Evolutionary conservation across 2,888 invertebrate species (phyloP).

Genomic region (Tuberolachnus salignus): DNA sequence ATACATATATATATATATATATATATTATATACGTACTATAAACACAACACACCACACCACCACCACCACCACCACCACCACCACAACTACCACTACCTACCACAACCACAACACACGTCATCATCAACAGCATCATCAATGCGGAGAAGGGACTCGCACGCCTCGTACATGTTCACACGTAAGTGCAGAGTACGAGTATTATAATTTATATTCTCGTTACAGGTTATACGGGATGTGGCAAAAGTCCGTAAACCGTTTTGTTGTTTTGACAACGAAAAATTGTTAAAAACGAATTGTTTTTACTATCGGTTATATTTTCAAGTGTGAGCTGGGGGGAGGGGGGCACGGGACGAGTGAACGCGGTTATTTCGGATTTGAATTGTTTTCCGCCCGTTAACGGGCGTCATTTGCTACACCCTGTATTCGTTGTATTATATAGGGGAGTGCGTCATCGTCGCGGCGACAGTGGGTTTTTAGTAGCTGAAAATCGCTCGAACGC

Average conservation of each 20-base stretch:
- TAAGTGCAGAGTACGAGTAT: not conserved
- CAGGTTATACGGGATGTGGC: not conserved
- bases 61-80: not conserved
- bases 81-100: not conserved
- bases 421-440: too few relatives aligned
- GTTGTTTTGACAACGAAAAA: not conserved
- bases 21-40: not conserved
- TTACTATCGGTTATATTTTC: too few relatives aligned
- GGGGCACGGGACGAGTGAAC: too few relatives aligned
- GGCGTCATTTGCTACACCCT: too few relatives aligned
- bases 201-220: not conserved
- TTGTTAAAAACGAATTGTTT: too few relatives aligned
- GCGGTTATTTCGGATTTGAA: too few relatives aligned
- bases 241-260: slow-evolving; percentile 7
- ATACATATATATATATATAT: slow-evolving; percentile 11
- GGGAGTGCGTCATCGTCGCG: too few relatives aligned
- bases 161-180: slow-evolving; percentile 45
- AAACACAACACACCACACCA: slow-evolving; percentile 34
- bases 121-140: slow-evolving; percentile 9
- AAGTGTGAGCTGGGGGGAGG: too few relatives aligned
- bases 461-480: not conserved
- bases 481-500: not conserved
- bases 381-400: too few relatives aligned
- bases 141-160: slow-evolving; percentile 17
- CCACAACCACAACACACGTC: not conserved